These are phyloP conservation scores for Dascillus cervinus DNA, from an alignment of 2,888 invertebrate genomes.

Conservation along the genomic window DNA sequence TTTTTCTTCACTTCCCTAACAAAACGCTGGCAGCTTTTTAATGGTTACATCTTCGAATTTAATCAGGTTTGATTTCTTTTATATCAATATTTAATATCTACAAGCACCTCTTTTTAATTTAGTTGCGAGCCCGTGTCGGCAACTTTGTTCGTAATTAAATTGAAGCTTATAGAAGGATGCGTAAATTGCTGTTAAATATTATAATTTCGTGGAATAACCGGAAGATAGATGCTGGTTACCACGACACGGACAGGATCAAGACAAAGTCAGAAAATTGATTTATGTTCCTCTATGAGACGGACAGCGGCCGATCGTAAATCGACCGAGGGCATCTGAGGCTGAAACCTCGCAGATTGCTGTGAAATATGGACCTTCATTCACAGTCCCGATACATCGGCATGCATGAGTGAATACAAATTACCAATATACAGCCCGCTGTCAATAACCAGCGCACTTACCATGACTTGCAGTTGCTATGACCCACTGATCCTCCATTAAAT, in stretches of 20 bases:
- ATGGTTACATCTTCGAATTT: too few relatives aligned
- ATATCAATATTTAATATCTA: too few relatives aligned
- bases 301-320: slow-evolving; percentile 36
- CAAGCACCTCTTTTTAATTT: too few relatives aligned
- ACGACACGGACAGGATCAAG: slow-evolving; percentile 8
- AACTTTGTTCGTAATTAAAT: too few relatives aligned
- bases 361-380: slow-evolving; percentile 40
- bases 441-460: slow-evolving; percentile 14
- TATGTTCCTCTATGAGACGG: slow-evolving; percentile 21
- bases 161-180: too few relatives aligned
- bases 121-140: too few relatives aligned
- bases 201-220: too few relatives aligned
- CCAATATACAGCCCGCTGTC: slow-evolving; percentile 24
- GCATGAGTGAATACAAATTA: slow-evolving; percentile 34
- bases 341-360: slow-evolving; percentile 38
- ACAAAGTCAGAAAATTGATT: slow-evolving; percentile 17
- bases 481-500: slow-evolving; percentile 17
- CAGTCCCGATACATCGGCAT: slow-evolving; percentile 33
- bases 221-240: too few relatives aligned
- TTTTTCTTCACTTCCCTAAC: too few relatives aligned
- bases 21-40: too few relatives aligned
- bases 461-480: slow-evolving; percentile 23
- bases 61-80: too few relatives aligned
- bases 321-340: slow-evolving; percentile 35
- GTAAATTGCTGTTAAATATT: too few relatives aligned